These are phyloP conservation scores for Nemopilema nomurai DNA, from an alignment of 30 jellyfish, hydroid and myxozoan species.

Conservation along the genomic window DNA sequence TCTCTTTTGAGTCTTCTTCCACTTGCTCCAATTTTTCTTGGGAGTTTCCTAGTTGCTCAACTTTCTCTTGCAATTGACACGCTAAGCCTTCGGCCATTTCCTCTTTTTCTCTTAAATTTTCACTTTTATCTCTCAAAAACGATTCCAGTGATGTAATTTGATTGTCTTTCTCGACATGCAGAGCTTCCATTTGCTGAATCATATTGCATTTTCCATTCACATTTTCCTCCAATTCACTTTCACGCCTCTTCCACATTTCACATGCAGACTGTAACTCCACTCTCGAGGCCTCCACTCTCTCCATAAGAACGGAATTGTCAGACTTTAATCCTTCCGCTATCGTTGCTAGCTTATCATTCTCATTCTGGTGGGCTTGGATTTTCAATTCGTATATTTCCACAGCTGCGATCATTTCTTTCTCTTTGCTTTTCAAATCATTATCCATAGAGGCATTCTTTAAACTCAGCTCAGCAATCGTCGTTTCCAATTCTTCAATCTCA, in stretches of 20 bases:
- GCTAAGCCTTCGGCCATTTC: not conserved
- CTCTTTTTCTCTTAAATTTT: not conserved
- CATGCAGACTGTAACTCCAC: not conserved
- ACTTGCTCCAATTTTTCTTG: not conserved
- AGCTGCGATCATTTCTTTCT: not conserved
- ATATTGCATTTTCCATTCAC: not conserved
- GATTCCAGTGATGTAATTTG: not conserved
- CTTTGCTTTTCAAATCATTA: slow-evolving; percentile 1
- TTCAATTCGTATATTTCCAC: not conserved
- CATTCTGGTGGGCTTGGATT: not conserved
- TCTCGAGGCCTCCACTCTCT: not conserved
- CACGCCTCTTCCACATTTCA: not conserved
- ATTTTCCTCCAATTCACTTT: not conserved
- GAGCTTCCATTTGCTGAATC: not conserved
- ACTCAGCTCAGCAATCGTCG: not conserved
- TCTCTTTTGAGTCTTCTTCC: not conserved
- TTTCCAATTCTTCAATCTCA: not conserved
- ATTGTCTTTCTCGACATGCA: not conserved
- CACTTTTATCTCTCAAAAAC: not conserved
- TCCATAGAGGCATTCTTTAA: not conserved
- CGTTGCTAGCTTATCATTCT: not conserved
- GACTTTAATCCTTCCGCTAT: not conserved
- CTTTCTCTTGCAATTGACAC: not conserved
- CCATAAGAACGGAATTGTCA: not conserved
- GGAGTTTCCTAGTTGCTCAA: not conserved